Evolutionary conservation across 1,140 invertebrate species (phyloP).

Genomic region (Orius insidiosus): DNA sequence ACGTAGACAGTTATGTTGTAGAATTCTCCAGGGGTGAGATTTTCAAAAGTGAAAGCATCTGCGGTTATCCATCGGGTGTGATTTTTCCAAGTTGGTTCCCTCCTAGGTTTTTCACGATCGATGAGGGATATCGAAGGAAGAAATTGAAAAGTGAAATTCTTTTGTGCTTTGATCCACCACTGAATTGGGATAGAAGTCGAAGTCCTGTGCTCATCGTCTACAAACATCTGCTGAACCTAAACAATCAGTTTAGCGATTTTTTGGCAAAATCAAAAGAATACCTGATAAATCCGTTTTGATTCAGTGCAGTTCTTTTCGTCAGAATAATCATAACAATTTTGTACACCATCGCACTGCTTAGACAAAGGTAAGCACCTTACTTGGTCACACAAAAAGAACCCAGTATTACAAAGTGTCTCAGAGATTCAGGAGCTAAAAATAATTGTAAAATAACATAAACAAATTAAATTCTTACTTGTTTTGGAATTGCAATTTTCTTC

Average conservation of each 20-base stretch:
- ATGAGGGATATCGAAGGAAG: conserved; percentile 33
- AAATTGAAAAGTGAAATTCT: conserved; percentile 31
- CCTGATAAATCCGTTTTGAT: conserved; percentile 31
- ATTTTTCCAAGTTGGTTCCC: conserved; percentile 34
- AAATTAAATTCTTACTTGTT: conserved; percentile 3
- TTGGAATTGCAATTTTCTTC: conserved; percentile 28
- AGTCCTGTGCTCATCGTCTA: conserved; percentile 32
- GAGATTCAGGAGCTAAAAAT: conserved; percentile 15
- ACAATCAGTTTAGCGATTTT: background rate
- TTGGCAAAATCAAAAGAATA: conserved; percentile 13
- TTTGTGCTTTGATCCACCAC: conserved; percentile 32
- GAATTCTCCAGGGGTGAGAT: conserved; percentile 45
- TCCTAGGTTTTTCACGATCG: conserved; percentile 18
- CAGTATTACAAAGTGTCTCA: conserved; percentile 31
- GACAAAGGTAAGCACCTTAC: conserved; percentile 36
- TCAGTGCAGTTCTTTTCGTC: conserved; percentile 51
- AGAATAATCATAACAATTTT: conserved; percentile 48
- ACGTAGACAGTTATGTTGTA: conserved; percentile 68
- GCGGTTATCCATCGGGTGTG: conserved; percentile 33
- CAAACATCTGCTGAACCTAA: conserved; percentile 20
- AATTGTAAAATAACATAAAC: background rate
- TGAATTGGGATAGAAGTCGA: conserved; percentile 31
- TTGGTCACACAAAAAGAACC: conserved; percentile 43
- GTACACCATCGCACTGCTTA: conserved; percentile 42
- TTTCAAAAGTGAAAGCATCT: conserved; percentile 36